Evolutionary conservation across 2,888 invertebrate genomes (phyloP), one percentile per base, ranked within the genome.

Genomic region (Malthinus seriepunctatus): DNA sequence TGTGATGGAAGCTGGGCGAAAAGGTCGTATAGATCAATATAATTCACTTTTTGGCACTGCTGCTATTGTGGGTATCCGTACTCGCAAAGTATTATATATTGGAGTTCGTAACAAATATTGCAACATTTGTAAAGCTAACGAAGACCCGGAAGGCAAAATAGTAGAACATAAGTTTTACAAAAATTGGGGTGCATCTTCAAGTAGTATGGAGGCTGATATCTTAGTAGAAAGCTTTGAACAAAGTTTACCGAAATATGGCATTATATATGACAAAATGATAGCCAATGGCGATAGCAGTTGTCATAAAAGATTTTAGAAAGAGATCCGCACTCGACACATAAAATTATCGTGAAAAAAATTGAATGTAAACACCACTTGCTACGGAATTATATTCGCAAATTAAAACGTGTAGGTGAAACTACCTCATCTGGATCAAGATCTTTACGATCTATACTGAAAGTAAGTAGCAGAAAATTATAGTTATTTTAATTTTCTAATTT

Each of bases 261-360:
- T 48, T 9, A 34, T 34, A 32, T 48, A 48, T 48, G 8, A 35
- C 6, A 48, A 48, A 14, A 48, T 48, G 48, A 12, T 48, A 12
- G 48, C 34, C 8, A 34, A 48, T 48, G 35, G 48, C 8, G 48
- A 48, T 34, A 48, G 14, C 14, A 48, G 35, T 48, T 48, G 48
- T 4, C 12, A 34, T 35, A 34, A 34, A 34, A 48, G 12, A 48
- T 15, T 48, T 32, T 48, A 12, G 34, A 32, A 45, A 45, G 6
- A n/a, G 15, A 31, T 10, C 45, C 32, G 32, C 31, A 45, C 10
- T 10, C 3, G 10, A 1, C 34, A 34, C 10, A 34, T 34, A 34
- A 34, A n/a, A 34, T 34, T 34, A 34, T 7, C 10, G 35, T 35
- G 1, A n/a, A 35, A 45, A 48, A 48, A 33, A 48, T 48, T 14